Base-by-base conservation (phyloP, 2,888 invertebrate genomes). In the Lutraria lutraria region DNA sequence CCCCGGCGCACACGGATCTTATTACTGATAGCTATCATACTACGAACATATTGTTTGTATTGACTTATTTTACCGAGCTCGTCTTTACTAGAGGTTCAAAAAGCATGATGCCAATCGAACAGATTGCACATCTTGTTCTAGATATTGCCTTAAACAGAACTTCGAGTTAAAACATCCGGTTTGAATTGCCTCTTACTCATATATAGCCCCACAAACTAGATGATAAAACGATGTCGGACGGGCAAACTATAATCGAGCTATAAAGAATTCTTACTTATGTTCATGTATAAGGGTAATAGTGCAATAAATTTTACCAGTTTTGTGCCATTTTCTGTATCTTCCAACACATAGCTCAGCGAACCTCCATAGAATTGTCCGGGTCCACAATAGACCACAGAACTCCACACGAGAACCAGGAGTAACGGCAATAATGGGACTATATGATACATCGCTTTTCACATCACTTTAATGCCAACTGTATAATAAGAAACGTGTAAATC, bases 351-450 rank as follows among this genome's bases (percentile, higher is more conserved):
- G 63, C 90, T 90, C 68, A 90, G 52, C 0, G 90, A 88, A 15
- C 90, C 90, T 12, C 90, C 90, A 53, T 81, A 87, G 60, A 90
- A 90, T 16, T 90, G 90, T 31, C 88, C 88, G 72, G n/a, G 13
- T 4, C n/a, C 83, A 54, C n/a, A 10, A 53, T 12, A 34, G 76
- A 19, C 34, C 16, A 34, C 15, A 31, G 12, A 25, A 16, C 31
- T 31, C 31, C 34, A 76, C 34, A 31, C 8, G 12, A 68, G 63
- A 25, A 25, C 25, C 25, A 68, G 12, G 19, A 60, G 12, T 13
- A n/a, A 68, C 0, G 12, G 8, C n/a, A 68, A 10, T 8, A 25
- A 2, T 25, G n/a, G 63, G 6, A 68, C 25, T 68, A 25, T 13
- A 25, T 10, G 25, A 68, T n/a, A 25, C 63, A 68, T 68, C 6